Evolutionary conservation across 1,140 invertebrate genomes (phyloP), one percentile per base, ranked within the genome.

Genomic region (Apis dorsata): DNA sequence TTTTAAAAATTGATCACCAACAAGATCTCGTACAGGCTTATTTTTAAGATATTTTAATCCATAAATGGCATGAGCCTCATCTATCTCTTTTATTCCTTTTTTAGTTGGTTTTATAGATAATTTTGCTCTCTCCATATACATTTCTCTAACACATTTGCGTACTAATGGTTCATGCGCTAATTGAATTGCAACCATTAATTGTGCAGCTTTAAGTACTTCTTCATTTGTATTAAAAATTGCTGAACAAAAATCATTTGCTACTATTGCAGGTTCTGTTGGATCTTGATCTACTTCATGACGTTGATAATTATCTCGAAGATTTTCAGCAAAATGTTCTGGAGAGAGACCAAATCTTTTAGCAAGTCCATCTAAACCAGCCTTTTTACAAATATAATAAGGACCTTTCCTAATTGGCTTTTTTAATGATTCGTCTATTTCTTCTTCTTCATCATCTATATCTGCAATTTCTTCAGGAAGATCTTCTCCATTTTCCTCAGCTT

Each of bases 291-390:
- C 97, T 91, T 99, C 99, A 93, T 99, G 98, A 24, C 98, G 95
- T 91, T 98, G 98, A 93, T 99, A 99, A 92, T 99, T 99, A 91
- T 99, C 99, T 1, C 98, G 95, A 1, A 99, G 93, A 94, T 99
- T 99, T 94, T 99, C 98, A 3, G 98, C 99, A 94, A 99, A 99
- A 91, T 99, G 97, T 91, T 99, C 97, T 0, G 99, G 98, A 2
- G 96, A 97, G 28, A 99, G 93, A 85, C 99, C 99, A 94, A 99
- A 99, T 86, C 96, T 97, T 91, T 98, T 98, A 8, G 97, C 97
- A 65, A 99, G 95, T 8, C 96, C 95, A 91, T 96, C 96, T 34
- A 99, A 94, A n/a, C 98, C 97, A 55, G 97, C 97, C 92, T 97
- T 97, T 57, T 96, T 94, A 91, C 98, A 99, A 68, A 98, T 95